A percentile compares a stretch with the other conserved stretches of the same genome.
These are phyloP conservation scores for Gadus chalcogrammus DNA, from an alignment of 2,113 vertebrate genomes.

Conservation along the genomic window DNA sequence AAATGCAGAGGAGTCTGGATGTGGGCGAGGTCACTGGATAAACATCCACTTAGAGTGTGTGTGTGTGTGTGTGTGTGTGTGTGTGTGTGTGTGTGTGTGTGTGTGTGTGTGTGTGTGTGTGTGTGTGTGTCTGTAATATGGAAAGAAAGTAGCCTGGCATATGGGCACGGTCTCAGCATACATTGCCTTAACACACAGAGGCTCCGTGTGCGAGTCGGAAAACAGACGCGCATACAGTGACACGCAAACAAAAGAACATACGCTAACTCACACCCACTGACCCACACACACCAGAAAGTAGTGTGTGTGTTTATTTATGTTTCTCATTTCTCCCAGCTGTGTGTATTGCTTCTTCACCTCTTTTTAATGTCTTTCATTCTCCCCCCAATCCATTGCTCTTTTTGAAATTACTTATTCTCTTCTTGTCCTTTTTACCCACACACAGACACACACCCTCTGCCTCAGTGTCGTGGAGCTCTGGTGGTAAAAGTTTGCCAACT, in stretches of 20 bases:
- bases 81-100: slow-evolving; percentile 8
- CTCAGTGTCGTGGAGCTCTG: too few relatives aligned
- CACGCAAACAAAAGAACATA: slow-evolving; percentile 2
- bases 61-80: slow-evolving; percentile 1
- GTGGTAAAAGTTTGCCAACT: too few relatives aligned
- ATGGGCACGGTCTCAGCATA: background rate
- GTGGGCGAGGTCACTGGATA: slow-evolving; percentile 7
- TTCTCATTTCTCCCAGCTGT: slow-evolving; percentile 3
- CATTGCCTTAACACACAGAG: background rate
- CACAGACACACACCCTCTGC: too few relatives aligned
- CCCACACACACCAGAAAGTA: background rate
- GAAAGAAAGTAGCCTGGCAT: slow-evolving; percentile 3
- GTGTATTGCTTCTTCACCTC: background rate
- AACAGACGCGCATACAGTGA: background rate
- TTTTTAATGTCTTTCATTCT: background rate
- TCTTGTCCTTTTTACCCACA: background rate
- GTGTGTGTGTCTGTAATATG: slow-evolving; percentile 2
- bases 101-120: slow-evolving; percentile 8
- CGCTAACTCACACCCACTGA: slow-evolving; percentile 2
- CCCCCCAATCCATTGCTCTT: background rate
- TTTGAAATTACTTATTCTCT: background rate
- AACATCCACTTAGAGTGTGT: slow-evolving; percentile 1
- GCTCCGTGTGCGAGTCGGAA: background rate
- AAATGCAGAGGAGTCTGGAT: slow-evolving; percentile 4
- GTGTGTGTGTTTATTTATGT: background rate